These are phyloP conservation scores for Dioctria rufipes DNA, from an alignment of 2,888 invertebrate species.

Conservation along the genomic window DNA sequence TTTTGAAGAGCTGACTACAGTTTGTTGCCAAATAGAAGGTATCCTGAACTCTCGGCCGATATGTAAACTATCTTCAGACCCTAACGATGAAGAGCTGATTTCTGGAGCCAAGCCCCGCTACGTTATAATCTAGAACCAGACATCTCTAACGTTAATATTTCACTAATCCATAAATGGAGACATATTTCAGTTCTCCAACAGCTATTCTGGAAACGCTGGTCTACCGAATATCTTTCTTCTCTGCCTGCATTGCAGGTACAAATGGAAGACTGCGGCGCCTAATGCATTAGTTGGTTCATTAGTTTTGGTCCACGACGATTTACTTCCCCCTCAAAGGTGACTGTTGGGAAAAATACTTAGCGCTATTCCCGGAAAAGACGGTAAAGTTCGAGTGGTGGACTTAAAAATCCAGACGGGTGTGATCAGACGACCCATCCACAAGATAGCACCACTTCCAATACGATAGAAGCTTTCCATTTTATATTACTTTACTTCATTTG, in stretches of 20 bases:
- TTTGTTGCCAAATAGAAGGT: too few species aligned
- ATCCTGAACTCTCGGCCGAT: too few species aligned
- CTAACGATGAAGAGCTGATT: conserved; percentile 21
- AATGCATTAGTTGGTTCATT: not conserved
- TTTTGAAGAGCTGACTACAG: too few species aligned
- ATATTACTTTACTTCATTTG: too few species aligned
- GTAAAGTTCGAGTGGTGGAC: conserved; percentile 1
- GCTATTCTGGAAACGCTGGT: conserved; percentile 26
- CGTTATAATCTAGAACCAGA: not conserved
- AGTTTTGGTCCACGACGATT: conserved; percentile 7
- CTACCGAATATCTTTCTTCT: not conserved
- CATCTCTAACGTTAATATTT: not conserved
- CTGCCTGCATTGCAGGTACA: not conserved
- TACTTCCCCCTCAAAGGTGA: conserved; percentile 16
- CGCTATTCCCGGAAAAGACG: not conserved
- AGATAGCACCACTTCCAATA: conserved; percentile 1
- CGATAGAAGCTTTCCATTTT: too few species aligned
- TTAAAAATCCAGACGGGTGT: not conserved
- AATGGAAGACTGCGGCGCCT: not conserved
- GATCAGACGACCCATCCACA: not conserved
- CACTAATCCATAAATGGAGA: not conserved
- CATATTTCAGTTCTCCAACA: not conserved
- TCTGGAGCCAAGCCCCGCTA: not conserved
- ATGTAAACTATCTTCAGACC: not conserved
- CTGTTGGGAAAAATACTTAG: not conserved